Conservation (phyloP, 37 sponge, comb jelly and placozoan species). For the Spongilla lacustris region DNA sequence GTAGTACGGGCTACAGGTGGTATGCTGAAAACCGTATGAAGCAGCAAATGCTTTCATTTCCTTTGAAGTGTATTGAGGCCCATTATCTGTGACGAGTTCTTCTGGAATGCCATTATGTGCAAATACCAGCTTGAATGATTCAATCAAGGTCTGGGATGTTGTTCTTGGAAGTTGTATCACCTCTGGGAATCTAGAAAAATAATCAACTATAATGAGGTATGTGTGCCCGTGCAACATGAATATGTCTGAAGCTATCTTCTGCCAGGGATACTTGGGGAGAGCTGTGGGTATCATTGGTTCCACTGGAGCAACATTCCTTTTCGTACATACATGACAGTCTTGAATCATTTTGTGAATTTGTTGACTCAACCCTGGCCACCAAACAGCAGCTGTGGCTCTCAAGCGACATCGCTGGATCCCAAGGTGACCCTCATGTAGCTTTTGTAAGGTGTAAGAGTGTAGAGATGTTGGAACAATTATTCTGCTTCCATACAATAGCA, state of each 20-base stretch:
- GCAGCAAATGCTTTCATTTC: slow-evolving; percentile 42
- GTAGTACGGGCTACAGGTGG: slow-evolving; percentile 51
- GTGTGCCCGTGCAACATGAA: slow-evolving; percentile 26
- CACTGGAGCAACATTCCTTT: neutral
- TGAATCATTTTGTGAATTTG: slow-evolving; percentile 2
- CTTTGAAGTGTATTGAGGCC: slow-evolving; percentile 47
- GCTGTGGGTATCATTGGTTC: slow-evolving; percentile 26
- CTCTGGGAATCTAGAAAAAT: slow-evolving; percentile 48
- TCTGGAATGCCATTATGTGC: slow-evolving; percentile 47
- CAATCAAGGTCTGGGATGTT: slow-evolving; percentile 16
- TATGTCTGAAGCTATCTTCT: slow-evolving; percentile 43
- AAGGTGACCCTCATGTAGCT: slow-evolving; percentile 33
- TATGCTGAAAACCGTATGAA: slow-evolving; percentile 45
- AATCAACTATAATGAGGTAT: slow-evolving; percentile 40
- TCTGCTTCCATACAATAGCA: slow-evolving; percentile 14
- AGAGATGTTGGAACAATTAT: slow-evolving; percentile 13
- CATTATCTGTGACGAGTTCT: slow-evolving; percentile 55
- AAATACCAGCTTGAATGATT: slow-evolving; percentile 38
- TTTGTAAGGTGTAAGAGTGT: slow-evolving; percentile 11
- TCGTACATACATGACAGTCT: neutral
- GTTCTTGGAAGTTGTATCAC: slow-evolving; percentile 33
- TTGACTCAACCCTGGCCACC: slow-evolving; percentile 30
- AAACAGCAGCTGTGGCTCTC: slow-evolving; percentile 7
- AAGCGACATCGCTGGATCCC: slow-evolving; percentile 13
- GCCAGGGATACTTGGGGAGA: slow-evolving; percentile 53